Evolutionary conservation across 2,888 invertebrate species (phyloP), one percentile per base, ranked within the genome.

Genomic region (Polyploca ridens): DNA sequence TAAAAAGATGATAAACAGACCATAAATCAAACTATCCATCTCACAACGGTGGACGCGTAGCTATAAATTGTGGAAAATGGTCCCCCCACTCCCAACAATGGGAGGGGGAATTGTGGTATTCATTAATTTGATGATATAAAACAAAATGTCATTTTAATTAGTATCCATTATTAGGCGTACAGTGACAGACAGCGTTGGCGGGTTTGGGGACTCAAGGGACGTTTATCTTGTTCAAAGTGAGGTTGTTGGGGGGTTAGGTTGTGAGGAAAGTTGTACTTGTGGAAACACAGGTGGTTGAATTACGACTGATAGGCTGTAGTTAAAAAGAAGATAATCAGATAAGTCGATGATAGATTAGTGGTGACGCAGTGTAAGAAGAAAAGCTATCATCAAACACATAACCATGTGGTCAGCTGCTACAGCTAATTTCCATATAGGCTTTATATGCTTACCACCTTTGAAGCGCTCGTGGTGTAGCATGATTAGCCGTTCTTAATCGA

Each of bases 101-200:
- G 70, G 41, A 41, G 41, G 41, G 67, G 75, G 69, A 46, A 46
- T 72, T 80, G 82, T 75, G 84, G 85, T 81, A 76, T 80, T 84
- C 85, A 87, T 87, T 86, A 86, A 88, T 87, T 87, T 86, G 87
- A 89, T 85, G 86, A 85, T 85, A 88, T 88, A 86, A 89, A 90
- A 89, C 88, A 88, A 88, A 87, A 85, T 83, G 87, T 89, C 86
- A 85, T 81, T 85, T 89, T 88, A 89, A 89, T 88, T 89, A 89
- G 89, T 77, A 75, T 75, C 85, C 82, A 87, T 88, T 88, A 87
- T 85, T 83, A 82, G 84, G 7, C 19, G 79, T 77, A 78, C 77
- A 86, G 81, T 88, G 89, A 89, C 86, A 85, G 86, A 75, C 76
- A 83, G 78, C 78, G 82, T 73, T 76, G 79, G 77, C 72, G 74